A percentile compares a stretch with the other conserved stretches of the same genome.
Evolutionary conservation across 2,113 vertebrate species (phyloP).

Genomic region (Epinephelus lanceolatus): DNA sequence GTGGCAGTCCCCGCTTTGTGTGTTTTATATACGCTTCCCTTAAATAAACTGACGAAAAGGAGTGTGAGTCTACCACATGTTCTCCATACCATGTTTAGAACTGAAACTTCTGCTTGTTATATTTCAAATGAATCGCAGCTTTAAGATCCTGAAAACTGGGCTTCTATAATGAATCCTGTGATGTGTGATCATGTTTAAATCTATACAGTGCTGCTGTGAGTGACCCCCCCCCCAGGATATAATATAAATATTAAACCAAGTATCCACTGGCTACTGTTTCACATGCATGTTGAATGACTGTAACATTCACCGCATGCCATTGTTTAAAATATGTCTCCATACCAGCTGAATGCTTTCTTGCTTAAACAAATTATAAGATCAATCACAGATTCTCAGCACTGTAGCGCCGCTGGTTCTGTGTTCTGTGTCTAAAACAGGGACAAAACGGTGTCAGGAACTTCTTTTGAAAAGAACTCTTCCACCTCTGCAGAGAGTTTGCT

Average conservation of each 20-base stretch:
- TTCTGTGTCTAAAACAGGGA: conserved; percentile 15
- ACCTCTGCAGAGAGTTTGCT: conserved; percentile 45
- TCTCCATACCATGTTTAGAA: conserved; percentile 74
- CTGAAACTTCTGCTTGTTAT: conserved; percentile 44
- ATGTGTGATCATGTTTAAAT: conserved; percentile 57
- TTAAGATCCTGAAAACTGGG: conserved; percentile 41
- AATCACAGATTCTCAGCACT: not conserved
- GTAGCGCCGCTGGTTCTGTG: not conserved
- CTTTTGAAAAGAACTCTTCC: conserved; percentile 34
- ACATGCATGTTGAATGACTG: conserved; percentile 27
- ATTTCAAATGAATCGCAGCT: conserved; percentile 46
- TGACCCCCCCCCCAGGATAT: conserved; percentile 12
- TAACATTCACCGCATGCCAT: conserved; percentile 7
- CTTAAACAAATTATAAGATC: not conserved
- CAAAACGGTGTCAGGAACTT: conserved; percentile 12
- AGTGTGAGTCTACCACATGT: conserved; percentile 74
- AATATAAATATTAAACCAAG: conserved; percentile 66
- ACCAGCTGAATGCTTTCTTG: not conserved
- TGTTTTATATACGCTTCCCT: conserved; percentile 81
- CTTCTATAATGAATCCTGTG: conserved; percentile 58
- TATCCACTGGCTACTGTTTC: conserved; percentile 57
- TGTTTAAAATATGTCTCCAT: conserved; percentile 39
- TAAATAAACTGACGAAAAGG: conserved; percentile 83
- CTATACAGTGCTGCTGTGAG: conserved; percentile 30
- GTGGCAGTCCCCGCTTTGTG: conserved; percentile 71